Conservation (phyloP, 2,113 vertebrate genomes). For the Microtus ochrogaster region DNA sequence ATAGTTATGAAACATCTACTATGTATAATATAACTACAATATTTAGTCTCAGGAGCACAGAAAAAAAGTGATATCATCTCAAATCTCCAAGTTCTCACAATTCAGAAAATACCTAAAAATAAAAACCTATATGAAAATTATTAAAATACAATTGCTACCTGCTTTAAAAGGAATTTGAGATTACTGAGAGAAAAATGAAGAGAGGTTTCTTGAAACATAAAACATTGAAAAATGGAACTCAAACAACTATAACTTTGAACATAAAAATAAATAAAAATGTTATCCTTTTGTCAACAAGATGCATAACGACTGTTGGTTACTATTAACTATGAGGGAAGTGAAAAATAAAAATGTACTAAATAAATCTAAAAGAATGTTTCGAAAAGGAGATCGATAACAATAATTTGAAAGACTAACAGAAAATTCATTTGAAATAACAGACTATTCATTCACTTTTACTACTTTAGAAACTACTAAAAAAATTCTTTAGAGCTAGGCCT, state of each 20-base stretch:
- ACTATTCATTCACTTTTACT: neutral
- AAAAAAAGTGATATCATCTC: slow-evolving; percentile 8
- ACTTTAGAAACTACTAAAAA: neutral
- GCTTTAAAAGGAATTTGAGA: neutral
- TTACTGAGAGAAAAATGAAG: neutral
- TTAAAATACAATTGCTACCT: neutral
- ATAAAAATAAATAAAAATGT: neutral
- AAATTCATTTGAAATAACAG: slow-evolving; percentile 17
- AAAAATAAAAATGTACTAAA: slow-evolving; percentile 39
- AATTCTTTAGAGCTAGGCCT: neutral
- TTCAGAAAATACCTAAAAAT: neutral
- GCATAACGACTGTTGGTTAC: neutral
- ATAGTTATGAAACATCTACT: neutral
- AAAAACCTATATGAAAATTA: neutral
- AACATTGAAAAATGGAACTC: neutral
- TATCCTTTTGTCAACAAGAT: neutral
- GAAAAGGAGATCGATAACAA: neutral
- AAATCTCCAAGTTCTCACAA: neutral
- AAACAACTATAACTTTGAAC: neutral
- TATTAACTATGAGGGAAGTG: neutral
- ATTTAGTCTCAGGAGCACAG: neutral
- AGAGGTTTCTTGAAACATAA: neutral
- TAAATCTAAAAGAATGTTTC: slow-evolving; percentile 10
- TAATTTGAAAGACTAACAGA: neutral
- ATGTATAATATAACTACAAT: neutral